These are phyloP conservation scores for Adelges cooleyi DNA, from an alignment of 1,140 invertebrate species.

Conservation along the genomic window DNA sequence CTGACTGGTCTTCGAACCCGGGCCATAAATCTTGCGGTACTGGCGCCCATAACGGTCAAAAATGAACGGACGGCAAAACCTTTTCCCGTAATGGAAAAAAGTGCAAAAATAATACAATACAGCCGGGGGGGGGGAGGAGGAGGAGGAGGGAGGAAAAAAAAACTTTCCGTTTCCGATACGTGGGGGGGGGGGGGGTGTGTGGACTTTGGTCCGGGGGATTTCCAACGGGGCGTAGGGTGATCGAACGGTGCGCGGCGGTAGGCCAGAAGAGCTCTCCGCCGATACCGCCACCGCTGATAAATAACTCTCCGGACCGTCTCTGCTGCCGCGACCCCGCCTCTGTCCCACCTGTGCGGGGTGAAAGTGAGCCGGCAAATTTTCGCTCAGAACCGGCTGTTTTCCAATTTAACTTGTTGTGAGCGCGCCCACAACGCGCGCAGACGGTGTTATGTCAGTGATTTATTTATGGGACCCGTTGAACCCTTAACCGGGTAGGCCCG, in stretches of 20 bases:
- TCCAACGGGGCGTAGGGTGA: neutral
- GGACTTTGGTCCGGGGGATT: constrained; percentile 14
- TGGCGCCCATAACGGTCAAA: constrained; percentile 25
- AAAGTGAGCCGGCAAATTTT: constrained; percentile 8
- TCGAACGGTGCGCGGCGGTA: neutral
- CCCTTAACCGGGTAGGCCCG: no score
- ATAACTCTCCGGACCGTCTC: constrained; percentile 1
- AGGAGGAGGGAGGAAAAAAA: neutral
- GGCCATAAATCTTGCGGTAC: constrained; percentile 17
- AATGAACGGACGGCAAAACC: constrained; percentile 22
- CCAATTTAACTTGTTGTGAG: constrained; percentile 10
- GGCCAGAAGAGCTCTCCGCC: neutral
- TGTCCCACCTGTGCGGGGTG: no score
- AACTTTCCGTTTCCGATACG: constrained; percentile 24
- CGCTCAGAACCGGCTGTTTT: neutral
- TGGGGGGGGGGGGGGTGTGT: no score
- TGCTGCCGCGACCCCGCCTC: neutral
- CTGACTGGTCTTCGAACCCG: constrained; percentile 11
- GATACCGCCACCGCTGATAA: constrained; percentile 3
- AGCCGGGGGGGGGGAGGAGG: neutral
- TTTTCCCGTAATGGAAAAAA: constrained; percentile 29
- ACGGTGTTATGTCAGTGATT: constrained; percentile 9
- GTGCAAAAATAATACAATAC: constrained; percentile 26
- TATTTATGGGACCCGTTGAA: neutral
- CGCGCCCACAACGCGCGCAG: no score